A percentile compares a stretch with the other conserved stretches of the same genome.
Evolutionary conservation across 1,140 invertebrate genomes (phyloP).

Genomic region (Hesperophylax magnus): DNA sequence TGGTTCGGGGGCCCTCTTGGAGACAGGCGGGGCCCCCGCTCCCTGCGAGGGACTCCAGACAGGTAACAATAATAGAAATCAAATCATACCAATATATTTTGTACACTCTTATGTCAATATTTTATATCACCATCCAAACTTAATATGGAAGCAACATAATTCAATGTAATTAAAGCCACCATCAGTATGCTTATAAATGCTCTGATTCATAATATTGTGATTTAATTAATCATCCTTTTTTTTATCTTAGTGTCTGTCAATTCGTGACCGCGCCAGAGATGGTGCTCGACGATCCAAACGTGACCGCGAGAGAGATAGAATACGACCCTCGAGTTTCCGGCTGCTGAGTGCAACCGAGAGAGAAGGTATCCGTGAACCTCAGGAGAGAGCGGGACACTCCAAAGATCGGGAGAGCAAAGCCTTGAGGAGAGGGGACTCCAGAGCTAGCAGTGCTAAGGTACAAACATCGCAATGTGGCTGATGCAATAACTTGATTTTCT

Average conservation of each 20-base stretch:
- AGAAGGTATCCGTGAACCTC: constrained; percentile 25
- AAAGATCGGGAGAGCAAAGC: constrained; percentile 47
- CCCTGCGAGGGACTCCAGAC: constrained; percentile 48
- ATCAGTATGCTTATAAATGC: too few species aligned
- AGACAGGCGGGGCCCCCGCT: constrained; percentile 31
- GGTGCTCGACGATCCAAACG: constrained; percentile 49
- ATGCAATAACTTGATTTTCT: too few species aligned
- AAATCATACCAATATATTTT: too few species aligned
- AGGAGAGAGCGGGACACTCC: constrained; percentile 44
- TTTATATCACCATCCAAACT: too few species aligned
- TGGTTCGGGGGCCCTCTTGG: constrained; percentile 44
- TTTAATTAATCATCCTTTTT: too few species aligned
- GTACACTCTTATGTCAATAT: too few species aligned
- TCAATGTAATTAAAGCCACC: too few species aligned
- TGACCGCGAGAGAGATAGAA: constrained; percentile 59
- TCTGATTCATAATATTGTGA: too few species aligned
- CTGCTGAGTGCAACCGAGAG: constrained; percentile 57
- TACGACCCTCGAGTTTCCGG: constrained; percentile 63
- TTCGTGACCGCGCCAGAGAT: constrained; percentile 52
- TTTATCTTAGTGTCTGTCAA: constrained; percentile 48
- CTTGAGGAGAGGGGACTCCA: constrained; percentile 39
- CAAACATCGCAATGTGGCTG: too few species aligned
- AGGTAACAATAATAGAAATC: constrained; percentile 22
- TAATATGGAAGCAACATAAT: too few species aligned
- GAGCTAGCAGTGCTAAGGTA: constrained; percentile 42